Percentiles rank a stretch among this genome's conserved stretches.
phyloP scores from a whole-genome alignment of 2,797 vertebrate genomes.

The Gila robusta region DNA sequence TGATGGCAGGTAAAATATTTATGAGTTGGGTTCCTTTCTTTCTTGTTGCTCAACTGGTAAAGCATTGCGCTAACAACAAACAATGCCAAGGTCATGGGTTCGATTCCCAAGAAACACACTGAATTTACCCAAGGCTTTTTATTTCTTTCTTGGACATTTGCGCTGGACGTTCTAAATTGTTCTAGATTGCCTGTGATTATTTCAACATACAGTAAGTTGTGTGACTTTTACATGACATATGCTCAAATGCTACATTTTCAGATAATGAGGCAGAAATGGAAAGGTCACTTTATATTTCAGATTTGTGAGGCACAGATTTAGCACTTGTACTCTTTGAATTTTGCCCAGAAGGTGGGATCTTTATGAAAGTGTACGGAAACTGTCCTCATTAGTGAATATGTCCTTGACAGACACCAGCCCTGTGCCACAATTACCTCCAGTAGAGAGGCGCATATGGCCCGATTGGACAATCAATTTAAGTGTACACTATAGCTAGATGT shows the following conservation, averaged over 20 bases:
- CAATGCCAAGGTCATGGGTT: neutral
- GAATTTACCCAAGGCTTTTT: neutral
- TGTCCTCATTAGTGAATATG: constrained; percentile 47
- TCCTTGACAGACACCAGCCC: constrained; percentile 44
- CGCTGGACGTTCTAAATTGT: neutral
- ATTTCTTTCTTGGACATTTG: constrained; percentile 12
- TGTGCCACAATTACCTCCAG: constrained; percentile 8
- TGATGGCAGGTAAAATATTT: constrained; percentile 80
- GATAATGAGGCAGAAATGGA: constrained; percentile 35
- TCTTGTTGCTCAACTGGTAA: neutral
- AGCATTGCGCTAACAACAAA: neutral
- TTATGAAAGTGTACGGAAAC: constrained; percentile 38
- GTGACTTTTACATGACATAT: constrained; percentile 37
- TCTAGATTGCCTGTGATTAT: constrained; percentile 13
- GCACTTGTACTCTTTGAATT: constrained; percentile 18
- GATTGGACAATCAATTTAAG: constrained; percentile 15
- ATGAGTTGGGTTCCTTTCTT: constrained; percentile 8
- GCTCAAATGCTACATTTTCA: constrained; percentile 32
- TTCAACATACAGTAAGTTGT: neutral
- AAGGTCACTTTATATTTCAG: constrained; percentile 43
- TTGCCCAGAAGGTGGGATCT: constrained; percentile 40
- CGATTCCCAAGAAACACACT: neutral
- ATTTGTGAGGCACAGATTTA: constrained; percentile 4
- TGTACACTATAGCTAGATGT: neutral
- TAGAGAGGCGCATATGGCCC: neutral